phyloP scores from a whole-genome alignment of 23 tunicate genomes.

The Halocynthia roretzi region DNA sequence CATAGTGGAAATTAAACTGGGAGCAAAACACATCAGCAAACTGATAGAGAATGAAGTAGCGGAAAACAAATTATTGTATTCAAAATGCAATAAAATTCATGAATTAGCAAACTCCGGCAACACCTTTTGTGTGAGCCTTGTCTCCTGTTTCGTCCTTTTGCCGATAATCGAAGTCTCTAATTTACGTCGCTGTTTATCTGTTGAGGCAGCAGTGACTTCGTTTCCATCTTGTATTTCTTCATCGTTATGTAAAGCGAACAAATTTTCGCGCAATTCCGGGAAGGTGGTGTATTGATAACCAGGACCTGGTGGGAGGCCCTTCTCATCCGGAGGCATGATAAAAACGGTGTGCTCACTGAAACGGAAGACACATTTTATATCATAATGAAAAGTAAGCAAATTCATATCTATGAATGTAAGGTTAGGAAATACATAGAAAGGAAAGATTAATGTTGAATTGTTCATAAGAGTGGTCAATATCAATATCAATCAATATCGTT shows the following conservation, averaged over 20 bases:
- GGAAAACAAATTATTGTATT: not conserved
- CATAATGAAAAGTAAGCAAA: not conserved
- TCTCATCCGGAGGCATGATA: slow-evolving; percentile 85
- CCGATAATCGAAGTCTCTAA: slow-evolving; percentile 53
- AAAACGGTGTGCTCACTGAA: slow-evolving; percentile 80
- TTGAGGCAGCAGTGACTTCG: not conserved
- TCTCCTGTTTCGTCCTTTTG: slow-evolving; percentile 78
- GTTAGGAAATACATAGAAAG: too few relatives aligned
- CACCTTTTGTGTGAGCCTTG: slow-evolving; percentile 58
- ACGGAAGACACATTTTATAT: not conserved
- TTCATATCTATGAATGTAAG: too few relatives aligned
- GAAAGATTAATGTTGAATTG: too few relatives aligned
- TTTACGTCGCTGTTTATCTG: slow-evolving; percentile 17
- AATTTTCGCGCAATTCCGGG: slow-evolving; percentile 62
- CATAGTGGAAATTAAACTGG: too few relatives aligned
- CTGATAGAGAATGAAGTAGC: too few relatives aligned
- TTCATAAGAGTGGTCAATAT: too few relatives aligned
- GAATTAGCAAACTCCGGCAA: not conserved
- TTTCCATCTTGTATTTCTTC: slow-evolving; percentile 12
- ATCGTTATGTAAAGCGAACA: slow-evolving; percentile 45
- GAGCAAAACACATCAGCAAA: too few relatives aligned
- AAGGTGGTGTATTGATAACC: slow-evolving; percentile 81
- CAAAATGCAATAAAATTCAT: not conserved
- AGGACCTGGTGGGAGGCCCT: slow-evolving; percentile 54
- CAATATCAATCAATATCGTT: too few relatives aligned